phyloP scores from a whole-genome alignment of 2,797 vertebrate species.

The Lithobates pipiens region DNA sequence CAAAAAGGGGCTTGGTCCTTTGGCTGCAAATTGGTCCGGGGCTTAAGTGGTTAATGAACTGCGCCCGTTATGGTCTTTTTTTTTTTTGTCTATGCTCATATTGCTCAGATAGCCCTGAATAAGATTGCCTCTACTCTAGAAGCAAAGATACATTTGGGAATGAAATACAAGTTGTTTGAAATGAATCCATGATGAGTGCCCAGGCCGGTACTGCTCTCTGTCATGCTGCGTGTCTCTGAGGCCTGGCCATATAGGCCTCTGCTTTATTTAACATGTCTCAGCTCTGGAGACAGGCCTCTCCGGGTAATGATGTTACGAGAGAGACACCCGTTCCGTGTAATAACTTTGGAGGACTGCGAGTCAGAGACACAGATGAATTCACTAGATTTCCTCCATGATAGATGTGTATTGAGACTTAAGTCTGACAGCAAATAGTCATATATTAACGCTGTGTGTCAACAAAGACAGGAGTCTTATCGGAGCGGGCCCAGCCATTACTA shows the following conservation, averaged over 20 bases:
- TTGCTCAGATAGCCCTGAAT: no score
- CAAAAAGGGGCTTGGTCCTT: no score
- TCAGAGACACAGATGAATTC: conserved; percentile 55
- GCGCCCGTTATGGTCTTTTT: no score
- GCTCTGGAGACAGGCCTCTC: conserved; percentile 56
- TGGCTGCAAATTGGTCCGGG: no score
- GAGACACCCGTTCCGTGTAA: conserved; percentile 45
- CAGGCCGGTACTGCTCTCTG: not conserved
- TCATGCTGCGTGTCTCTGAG: conserved; percentile 25
- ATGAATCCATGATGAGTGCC: not conserved
- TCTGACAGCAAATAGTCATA: conserved; percentile 50
- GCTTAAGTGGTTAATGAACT: no score
- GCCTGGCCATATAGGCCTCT: conserved; percentile 44
- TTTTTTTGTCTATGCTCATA: no score
- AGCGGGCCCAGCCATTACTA: conserved; percentile 22
- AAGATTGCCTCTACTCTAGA: not conserved
- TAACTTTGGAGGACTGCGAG: conserved; percentile 45
- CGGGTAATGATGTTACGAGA: conserved; percentile 55
- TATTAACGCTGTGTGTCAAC: conserved; percentile 49
- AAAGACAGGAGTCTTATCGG: conserved; percentile 56
- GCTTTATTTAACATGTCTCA: conserved; percentile 59
- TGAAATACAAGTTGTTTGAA: conserved; percentile 3
- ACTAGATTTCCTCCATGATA: conserved; percentile 57
- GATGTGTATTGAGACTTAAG: conserved; percentile 48
- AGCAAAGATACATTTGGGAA: conserved; percentile 14